Evolutionary conservation across 2,113 vertebrate species (phyloP).

Genomic region (Amphilophus citrinellus): DNA sequence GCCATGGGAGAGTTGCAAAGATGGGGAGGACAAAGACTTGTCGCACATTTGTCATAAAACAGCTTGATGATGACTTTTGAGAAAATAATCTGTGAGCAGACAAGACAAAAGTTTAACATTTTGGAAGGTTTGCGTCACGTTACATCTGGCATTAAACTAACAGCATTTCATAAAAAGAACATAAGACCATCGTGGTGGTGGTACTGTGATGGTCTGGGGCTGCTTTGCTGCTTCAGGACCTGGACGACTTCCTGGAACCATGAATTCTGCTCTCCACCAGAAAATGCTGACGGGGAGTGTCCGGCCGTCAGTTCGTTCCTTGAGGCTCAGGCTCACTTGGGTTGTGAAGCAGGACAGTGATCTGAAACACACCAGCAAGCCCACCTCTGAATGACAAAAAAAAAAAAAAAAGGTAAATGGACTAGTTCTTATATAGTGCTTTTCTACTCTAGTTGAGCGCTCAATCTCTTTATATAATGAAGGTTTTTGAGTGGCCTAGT

Average conservation of each 20-base stretch:
- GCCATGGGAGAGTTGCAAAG: too few species aligned
- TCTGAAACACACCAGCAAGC: not conserved
- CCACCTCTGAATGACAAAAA: not conserved
- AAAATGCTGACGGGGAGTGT: not conserved
- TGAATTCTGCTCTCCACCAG: not conserved
- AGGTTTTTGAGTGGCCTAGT: not conserved
- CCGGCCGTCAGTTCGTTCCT: too few species aligned
- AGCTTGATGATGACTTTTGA: too few species aligned
- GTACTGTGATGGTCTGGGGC: not conserved
- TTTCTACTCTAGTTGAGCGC: too few species aligned
- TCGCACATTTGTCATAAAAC: too few species aligned
- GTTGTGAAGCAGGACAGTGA: not conserved
- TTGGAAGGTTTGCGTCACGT: not conserved
- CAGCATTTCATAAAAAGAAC: not conserved
- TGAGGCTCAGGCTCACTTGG: too few species aligned
- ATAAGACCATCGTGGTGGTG: not conserved
- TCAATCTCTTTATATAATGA: too few species aligned
- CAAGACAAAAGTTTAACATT: not conserved
- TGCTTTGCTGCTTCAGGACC: not conserved
- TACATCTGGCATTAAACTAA: not conserved
- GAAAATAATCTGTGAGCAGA: too few species aligned
- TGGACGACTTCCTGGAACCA: not conserved
- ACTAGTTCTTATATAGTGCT: too few species aligned
- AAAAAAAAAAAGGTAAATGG: not conserved
- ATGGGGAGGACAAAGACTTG: too few species aligned